These are phyloP conservation scores for Rhinolophus ferrumequinum DNA, from an alignment of 2,113 vertebrate species.

Conservation along the genomic window DNA sequence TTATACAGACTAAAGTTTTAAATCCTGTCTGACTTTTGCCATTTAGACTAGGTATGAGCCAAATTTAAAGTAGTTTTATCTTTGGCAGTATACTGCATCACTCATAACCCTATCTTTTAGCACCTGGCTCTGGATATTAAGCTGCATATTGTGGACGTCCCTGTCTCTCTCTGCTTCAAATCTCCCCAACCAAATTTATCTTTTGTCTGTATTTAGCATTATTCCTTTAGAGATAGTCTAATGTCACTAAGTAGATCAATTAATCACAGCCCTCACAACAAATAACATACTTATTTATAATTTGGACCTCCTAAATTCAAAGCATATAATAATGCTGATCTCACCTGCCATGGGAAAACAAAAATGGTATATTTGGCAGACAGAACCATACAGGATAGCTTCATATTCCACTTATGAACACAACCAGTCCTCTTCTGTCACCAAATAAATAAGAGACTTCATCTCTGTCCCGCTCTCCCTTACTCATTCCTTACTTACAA, in stretches of 20 bases:
- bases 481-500: conserved; percentile 21
- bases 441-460: neutral
- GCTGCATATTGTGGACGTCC: neutral
- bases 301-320: conserved; percentile 41
- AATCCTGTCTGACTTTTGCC: neutral
- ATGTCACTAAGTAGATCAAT: neutral
- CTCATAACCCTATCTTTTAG: neutral
- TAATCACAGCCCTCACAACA: neutral
- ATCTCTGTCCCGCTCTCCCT: neutral
- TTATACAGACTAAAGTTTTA: neutral
- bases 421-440: neutral
- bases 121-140: neutral
- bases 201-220: neutral
- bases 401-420: conserved; percentile 29
- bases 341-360: neutral
- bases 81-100: neutral
- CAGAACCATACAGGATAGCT: neutral
- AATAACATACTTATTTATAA: conserved; percentile 25
- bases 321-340: neutral
- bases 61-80: conserved; percentile 12
- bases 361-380: neutral
- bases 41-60: neutral
- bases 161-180: neutral
- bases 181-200: neutral
- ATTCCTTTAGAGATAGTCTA: neutral